Evolutionary conservation across 2,888 invertebrate species (phyloP), one percentile per base, ranked within the genome.

Genomic region (Heliothis peltigera): DNA sequence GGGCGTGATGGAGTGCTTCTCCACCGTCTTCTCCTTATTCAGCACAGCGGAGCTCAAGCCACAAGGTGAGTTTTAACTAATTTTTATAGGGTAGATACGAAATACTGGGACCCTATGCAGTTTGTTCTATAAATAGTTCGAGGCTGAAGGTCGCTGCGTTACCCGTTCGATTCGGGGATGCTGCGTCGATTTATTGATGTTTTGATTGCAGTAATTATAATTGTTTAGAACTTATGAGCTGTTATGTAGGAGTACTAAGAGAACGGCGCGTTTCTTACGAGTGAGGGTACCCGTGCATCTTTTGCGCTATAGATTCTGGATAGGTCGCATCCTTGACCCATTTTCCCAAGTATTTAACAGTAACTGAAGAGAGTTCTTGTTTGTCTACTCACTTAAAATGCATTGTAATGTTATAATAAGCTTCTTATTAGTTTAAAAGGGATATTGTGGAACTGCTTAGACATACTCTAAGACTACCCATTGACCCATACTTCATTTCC

Each of bases 21-120:
- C 98, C 69, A 98, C 98, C 0, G 97, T 99, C 10, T 96, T 98
- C 90, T 97, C 97, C n/a, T 96, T 98, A 79, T 97, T 98, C 64
- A 98, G 98, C 89, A 96, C 97, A 15, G 95, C 96, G 0, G 98
- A 97, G 84, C 96, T 96, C 68, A 97, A 97, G 86, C 95, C 95
- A 70, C 94, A 96, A 95, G 96, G 97, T 96, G 85, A 87, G 81
- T 43, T 12, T 19, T 55, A 53, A 57, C 18, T 22, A 18, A 54
- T 72, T 44, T 35, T 67, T 61, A 53, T 49, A 53, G 32, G 48
- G 65, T 49, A n/a, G n/a, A n/a, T n/a, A 35, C 18, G 51, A 25
- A 17, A 21, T 51, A 62, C 52, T 71, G 19, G 28, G 53, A 35
- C 43, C 48, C 25, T 39, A 53, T 57, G 65, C 59, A 61, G 51